phyloP scores from a whole-genome alignment of 2,797 vertebrate genomes.

The Argentina silus region DNA sequence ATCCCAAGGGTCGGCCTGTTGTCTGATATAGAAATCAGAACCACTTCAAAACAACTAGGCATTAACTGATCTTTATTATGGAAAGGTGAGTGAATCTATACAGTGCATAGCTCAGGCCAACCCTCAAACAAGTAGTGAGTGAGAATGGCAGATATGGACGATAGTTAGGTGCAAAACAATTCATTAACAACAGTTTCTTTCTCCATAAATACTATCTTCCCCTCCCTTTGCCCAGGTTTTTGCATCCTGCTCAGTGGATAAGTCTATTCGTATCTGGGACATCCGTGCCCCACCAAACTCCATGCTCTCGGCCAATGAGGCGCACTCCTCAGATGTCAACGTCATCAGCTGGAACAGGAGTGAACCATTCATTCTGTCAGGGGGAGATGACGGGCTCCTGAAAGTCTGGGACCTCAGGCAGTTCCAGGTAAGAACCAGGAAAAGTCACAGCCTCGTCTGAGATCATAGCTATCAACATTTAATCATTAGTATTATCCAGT shows the following conservation, averaged over 20 bases:
- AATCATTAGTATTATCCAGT: too few relatives aligned
- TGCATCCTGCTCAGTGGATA: conserved; percentile 89
- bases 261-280: conserved; percentile 90
- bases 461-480: too few relatives aligned
- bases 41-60: too few relatives aligned
- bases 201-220: neutral
- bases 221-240: conserved; percentile 79
- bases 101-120: too few relatives aligned
- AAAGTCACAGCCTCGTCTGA: too few relatives aligned
- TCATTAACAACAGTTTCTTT: neutral
- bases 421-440: conserved; percentile 81
- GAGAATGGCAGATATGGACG: too few relatives aligned
- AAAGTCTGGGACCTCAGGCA: conserved; percentile 93
- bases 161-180: too few relatives aligned
- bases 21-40: too few relatives aligned
- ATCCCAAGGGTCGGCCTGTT: too few relatives aligned
- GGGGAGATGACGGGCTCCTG: conserved; percentile 88
- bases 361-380: conserved; percentile 90
- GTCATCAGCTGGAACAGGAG: conserved; percentile 90
- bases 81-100: too few relatives aligned
- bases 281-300: conserved; percentile 86
- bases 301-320: conserved; percentile 83
- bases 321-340: conserved; percentile 87
- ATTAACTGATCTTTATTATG: too few relatives aligned
- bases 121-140: too few relatives aligned